phyloP scores from a whole-genome alignment of 1,140 invertebrate genomes.

The Odontomachus brunneus region DNA sequence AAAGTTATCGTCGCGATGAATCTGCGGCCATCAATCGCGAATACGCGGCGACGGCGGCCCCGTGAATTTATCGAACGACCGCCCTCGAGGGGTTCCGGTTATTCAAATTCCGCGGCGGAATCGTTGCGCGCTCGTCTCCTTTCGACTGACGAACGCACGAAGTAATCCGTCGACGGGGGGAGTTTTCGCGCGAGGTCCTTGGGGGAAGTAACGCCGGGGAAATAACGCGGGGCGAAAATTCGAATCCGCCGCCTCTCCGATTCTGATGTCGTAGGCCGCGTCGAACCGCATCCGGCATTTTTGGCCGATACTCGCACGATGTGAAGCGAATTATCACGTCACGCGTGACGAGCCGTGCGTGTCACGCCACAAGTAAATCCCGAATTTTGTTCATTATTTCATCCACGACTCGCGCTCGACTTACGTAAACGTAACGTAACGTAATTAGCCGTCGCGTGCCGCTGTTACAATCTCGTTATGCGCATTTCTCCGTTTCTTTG shows the following conservation, averaged over 20 bases:
- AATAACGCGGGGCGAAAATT: neutral
- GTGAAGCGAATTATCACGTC: constrained; percentile 50
- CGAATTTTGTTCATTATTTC: constrained; percentile 54
- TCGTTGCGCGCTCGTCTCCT: neutral
- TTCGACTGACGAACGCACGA: neutral
- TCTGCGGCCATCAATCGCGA: constrained; percentile 59
- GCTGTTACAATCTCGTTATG: neutral
- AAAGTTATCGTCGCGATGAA: constrained; percentile 64
- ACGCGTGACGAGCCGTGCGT: constrained; percentile 42
- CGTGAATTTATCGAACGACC: constrained; percentile 60
- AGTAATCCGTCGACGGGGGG: neutral
- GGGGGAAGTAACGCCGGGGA: neutral
- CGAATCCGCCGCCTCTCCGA: constrained; percentile 1
- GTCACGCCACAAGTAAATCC: constrained; percentile 27
- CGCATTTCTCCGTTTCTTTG: neutral
- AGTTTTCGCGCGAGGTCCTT: neutral
- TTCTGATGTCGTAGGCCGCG: constrained; percentile 35
- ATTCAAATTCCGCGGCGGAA: constrained; percentile 6
- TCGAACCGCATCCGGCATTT: constrained; percentile 26
- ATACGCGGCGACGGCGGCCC: constrained; percentile 1
- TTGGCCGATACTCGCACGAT: constrained; percentile 31
- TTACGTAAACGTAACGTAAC: too few species aligned
- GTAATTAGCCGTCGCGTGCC: constrained; percentile 25
- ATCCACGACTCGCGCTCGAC: neutral
- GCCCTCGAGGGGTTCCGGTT: neutral